These are phyloP conservation scores for Capreolus pygargus DNA, from an alignment of 2,113 vertebrate genomes.

Conservation along the genomic window DNA sequence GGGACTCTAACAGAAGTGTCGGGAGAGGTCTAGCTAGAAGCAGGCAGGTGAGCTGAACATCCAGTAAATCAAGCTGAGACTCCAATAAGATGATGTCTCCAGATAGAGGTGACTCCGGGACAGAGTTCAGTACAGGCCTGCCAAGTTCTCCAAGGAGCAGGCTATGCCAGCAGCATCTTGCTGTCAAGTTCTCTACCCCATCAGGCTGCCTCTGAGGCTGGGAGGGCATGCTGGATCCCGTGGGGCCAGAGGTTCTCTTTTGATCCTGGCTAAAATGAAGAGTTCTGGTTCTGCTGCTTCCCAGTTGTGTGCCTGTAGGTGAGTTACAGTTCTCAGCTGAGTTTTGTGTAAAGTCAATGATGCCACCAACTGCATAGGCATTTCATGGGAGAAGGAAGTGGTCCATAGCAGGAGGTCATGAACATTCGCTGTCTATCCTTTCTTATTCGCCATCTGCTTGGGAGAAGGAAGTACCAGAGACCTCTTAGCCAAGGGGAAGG, in stretches of 20 bases:
- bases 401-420: not conserved
- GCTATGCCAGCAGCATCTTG: not conserved
- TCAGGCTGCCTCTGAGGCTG: not conserved
- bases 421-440: rapidly evolving
- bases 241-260: not conserved
- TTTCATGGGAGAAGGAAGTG: not conserved
- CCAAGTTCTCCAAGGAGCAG: not conserved
- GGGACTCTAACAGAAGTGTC: not conserved
- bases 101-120: not conserved
- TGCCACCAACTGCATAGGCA: not conserved
- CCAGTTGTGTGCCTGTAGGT: not conserved
- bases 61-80: not conserved
- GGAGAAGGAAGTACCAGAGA: not conserved
- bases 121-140: not conserved
- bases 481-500: not conserved
- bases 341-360: not conserved
- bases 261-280: not conserved
- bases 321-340: not conserved
- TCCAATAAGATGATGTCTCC: not conserved
- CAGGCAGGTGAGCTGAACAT: not conserved
- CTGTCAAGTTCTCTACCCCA: not conserved
- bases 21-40: not conserved
- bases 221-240: not conserved
- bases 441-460: not conserved
- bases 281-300: not conserved